Conservation (phyloP, 2,888 invertebrate genomes). For the Hypena proboscidalis region DNA sequence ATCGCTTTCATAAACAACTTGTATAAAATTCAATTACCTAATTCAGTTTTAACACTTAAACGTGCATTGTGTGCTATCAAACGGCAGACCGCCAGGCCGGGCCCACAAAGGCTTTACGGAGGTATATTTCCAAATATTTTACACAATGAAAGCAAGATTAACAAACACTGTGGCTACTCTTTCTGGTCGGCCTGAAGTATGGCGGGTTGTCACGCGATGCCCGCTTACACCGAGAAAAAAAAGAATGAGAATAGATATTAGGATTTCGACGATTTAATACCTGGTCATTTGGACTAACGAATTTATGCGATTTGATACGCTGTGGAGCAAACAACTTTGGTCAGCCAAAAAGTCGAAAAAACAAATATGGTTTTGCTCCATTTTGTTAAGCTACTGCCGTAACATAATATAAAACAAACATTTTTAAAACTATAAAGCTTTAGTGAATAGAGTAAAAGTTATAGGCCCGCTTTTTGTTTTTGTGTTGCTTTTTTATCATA, state of each 20-base stretch:
- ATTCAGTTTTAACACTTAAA: constrained; percentile 45
- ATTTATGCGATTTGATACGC: constrained; percentile 38
- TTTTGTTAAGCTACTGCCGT: constrained; percentile 4
- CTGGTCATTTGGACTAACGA: constrained; percentile 31
- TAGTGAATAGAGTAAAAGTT: too few species aligned
- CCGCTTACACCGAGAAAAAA: constrained; percentile 45
- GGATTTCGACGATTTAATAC: constrained; percentile 44
- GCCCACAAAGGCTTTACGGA: constrained; percentile 42
- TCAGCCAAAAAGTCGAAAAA: constrained; percentile 16
- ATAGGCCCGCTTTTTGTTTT: too few species aligned
- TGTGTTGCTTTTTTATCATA: too few species aligned
- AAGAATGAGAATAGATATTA: constrained; percentile 46
- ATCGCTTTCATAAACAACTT: constrained; percentile 27
- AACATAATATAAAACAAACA: too few species aligned
- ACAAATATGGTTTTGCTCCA: constrained; percentile 10
- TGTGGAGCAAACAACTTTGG: constrained; percentile 20
- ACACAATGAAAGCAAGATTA: constrained; percentile 77
- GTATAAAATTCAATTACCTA: constrained; percentile 45
- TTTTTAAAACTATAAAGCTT: too few species aligned
- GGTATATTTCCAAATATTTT: constrained; percentile 65
- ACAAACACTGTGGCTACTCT: constrained; percentile 76
- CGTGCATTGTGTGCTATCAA: constrained; percentile 41
- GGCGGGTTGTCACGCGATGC: constrained; percentile 70
- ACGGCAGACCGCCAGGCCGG: constrained; percentile 39
- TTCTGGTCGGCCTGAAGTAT: constrained; percentile 67